A percentile compares a stretch with the other conserved stretches of the same genome.
These are phyloP conservation scores for Cottus gobio DNA, from an alignment of 2,113 vertebrate genomes.

Conservation along the genomic window DNA sequence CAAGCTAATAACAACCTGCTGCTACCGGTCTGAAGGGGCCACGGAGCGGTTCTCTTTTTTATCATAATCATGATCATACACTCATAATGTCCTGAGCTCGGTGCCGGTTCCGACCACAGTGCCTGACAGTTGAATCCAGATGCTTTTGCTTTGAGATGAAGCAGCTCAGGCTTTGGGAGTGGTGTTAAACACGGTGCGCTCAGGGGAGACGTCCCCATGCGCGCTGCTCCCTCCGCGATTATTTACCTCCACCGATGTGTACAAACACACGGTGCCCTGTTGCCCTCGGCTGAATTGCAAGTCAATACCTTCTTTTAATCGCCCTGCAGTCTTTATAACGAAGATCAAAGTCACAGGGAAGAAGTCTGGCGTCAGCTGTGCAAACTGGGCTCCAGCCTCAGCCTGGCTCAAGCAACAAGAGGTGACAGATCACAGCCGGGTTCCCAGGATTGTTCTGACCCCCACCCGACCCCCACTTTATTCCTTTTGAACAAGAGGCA, in stretches of 20 bases:
- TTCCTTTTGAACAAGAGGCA: slow-evolving; percentile 31
- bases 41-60: neutral
- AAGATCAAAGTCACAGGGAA: slow-evolving; percentile 18
- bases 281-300: slow-evolving; percentile 46
- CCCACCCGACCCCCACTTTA: slow-evolving; percentile 37
- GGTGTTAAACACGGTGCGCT: neutral
- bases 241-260: slow-evolving; percentile 81
- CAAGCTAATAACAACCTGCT: slow-evolving; percentile 31
- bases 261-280: slow-evolving; percentile 75
- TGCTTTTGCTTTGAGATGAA: neutral
- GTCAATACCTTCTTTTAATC: slow-evolving; percentile 20
- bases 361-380: slow-evolving; percentile 26
- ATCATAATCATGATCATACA: too few species aligned
- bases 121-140: neutral
- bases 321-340: neutral
- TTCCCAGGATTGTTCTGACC: slow-evolving; percentile 53
- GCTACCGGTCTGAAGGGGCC: slow-evolving; percentile 18
- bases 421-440: slow-evolving; percentile 45
- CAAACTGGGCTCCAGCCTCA: slow-evolving; percentile 57
- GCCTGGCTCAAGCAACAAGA: slow-evolving; percentile 37
- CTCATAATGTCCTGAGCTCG: neutral
- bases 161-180: neutral
- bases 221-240: slow-evolving; percentile 79
- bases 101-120: neutral
- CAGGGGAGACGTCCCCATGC: slow-evolving; percentile 11